Conservation (phyloP, 1,140 invertebrate genomes). For the Epicauta chinensis region DNA sequence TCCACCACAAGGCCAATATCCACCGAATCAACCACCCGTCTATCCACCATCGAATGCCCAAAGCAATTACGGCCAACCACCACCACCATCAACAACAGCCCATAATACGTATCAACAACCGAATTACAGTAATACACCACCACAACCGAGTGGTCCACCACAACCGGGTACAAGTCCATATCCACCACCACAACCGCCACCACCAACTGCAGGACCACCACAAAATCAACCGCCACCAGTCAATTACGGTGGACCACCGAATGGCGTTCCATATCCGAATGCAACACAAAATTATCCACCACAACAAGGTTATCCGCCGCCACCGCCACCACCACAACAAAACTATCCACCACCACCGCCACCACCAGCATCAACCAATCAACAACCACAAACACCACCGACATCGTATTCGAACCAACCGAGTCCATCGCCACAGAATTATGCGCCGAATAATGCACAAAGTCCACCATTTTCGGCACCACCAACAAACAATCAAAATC, state of each 20-base stretch:
- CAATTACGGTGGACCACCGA: conserved; percentile 41
- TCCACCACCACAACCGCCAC: conserved; percentile 40
- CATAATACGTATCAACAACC: conserved; percentile 41
- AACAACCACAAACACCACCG: conserved; percentile 36
- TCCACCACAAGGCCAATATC: conserved; percentile 46
- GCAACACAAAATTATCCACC: conserved; percentile 42
- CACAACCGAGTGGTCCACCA: conserved; percentile 23
- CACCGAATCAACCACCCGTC: conserved; percentile 40
- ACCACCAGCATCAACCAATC: not conserved
- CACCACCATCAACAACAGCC: conserved; percentile 32
- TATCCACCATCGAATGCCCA: conserved; percentile 46
- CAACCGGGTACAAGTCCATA: conserved; percentile 34
- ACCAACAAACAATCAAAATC: conserved; percentile 32
- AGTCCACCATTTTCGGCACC: conserved; percentile 36
- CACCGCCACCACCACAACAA: conserved; percentile 22
- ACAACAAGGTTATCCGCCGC: conserved; percentile 32
- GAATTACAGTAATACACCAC: conserved; percentile 34
- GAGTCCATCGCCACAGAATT: conserved; percentile 35
- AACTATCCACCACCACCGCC: conserved; percentile 23
- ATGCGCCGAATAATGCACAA: conserved; percentile 41
- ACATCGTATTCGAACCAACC: conserved; percentile 28
- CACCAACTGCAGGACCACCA: conserved; percentile 36
- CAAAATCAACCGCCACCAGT: conserved; percentile 41
- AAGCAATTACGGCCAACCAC: conserved; percentile 45
- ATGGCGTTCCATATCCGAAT: conserved; percentile 38